These are phyloP conservation scores for Clarias macrocephalus DNA, from an alignment of 2,113 vertebrate genomes.

Conservation along the genomic window DNA sequence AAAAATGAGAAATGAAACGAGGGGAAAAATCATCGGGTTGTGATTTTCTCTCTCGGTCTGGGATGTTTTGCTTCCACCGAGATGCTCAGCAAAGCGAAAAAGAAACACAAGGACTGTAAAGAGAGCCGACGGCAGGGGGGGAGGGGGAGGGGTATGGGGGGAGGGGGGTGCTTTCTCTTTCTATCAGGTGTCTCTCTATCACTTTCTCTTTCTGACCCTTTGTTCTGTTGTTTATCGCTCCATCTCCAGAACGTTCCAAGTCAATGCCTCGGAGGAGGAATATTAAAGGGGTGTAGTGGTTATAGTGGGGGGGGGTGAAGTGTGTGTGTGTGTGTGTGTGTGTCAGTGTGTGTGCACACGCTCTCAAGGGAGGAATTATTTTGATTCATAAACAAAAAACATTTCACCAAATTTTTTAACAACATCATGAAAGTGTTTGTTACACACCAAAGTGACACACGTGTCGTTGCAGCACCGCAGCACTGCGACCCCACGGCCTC, in stretches of 20 bases:
- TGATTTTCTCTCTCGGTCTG: conserved; percentile 28
- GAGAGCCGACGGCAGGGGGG: background rate
- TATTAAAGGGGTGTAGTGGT: background rate
- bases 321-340: background rate
- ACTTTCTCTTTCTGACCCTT: conserved; percentile 4
- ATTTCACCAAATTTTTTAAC: background rate
- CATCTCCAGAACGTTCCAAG: conserved; percentile 17
- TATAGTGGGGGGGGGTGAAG: background rate
- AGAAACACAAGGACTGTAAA: background rate
- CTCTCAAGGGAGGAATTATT: background rate
- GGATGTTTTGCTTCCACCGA: conserved; percentile 26
- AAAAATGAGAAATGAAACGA: conserved; percentile 30
- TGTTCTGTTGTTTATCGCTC: conserved; percentile 42
- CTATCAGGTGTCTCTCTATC: conserved; percentile 10
- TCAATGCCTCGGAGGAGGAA: conserved; percentile 9
- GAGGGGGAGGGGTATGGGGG: no score
- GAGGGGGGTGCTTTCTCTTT: background rate
- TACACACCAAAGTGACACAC: background rate
- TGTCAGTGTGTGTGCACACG: background rate
- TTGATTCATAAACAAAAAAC: conserved; percentile 5
- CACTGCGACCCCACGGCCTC: background rate
- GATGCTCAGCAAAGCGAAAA: conserved; percentile 28
- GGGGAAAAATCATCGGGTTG: conserved; percentile 7
- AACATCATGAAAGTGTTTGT: background rate
- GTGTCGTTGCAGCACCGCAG: no score